Base-by-base conservation (phyloP, 2,113 vertebrate genomes). In the Protobothrops flavoviridis region DNA sequence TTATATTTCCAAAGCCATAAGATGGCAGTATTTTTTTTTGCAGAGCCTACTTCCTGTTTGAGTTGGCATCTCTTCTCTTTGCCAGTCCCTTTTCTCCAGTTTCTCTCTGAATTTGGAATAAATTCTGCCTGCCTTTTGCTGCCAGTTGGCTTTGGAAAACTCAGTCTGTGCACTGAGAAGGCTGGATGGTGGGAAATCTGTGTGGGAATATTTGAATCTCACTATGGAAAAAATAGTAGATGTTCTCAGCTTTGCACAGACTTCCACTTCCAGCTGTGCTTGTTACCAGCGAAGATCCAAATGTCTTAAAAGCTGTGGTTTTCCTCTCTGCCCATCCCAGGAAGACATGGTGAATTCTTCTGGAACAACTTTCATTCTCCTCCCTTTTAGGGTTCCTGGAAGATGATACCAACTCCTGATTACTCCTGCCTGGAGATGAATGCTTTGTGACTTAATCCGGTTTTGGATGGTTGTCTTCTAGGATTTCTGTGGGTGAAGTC, bases 241-340 rank as follows among this genome's bases (percentile, higher is more conserved):
- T 5, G 0, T 21, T 39, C 9, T 5, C 39, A 88, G 87, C 89
- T 17, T 92, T 91, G 0, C 89, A n/a, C 88, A 2, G 45, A 9
- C 92, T 89, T 23, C 0, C 81, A 17, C 91, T 91, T 23, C 0
- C 81, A 52, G 57, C 52, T 64, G 0, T 0, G 3, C 11, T 0
- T 1, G 52, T 92, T 39, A 0, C 6, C 15, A 2, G 87, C 0
- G 0, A 90, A 0, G 59, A 0, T 0, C 11, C 55, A 85, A 5
- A 91, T 91, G 88, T 0, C 95, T 92, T 15, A 56, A 24, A 21
- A 20, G 33, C 88, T 87, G 52, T 0, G 87, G 39, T 90, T 56
- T 90, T 94, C n/a, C 6, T 96, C 61, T 94, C 0, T 29, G 90
- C 15, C 81, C 91, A 81, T 26, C 15, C 1, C 48, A 87, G 94